Base-by-base conservation (phyloP, 1,140 invertebrate genomes). In the Pseudomyrmex pallidus region DNA sequence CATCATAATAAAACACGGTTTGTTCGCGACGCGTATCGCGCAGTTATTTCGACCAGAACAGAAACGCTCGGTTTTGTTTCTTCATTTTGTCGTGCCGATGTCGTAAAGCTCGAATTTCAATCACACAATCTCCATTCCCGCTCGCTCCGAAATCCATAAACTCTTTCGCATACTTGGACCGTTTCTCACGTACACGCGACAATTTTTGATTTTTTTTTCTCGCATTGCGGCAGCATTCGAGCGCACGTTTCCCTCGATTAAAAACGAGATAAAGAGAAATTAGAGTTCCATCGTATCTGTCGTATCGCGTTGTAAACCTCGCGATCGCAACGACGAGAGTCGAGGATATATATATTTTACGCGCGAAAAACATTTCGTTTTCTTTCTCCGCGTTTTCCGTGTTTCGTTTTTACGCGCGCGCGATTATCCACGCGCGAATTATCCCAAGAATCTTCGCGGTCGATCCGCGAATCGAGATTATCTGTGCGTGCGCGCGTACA, bases 51-150 rank as follows among this genome's bases (percentile, higher is more conserved):
- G 56, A 25, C 44, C 35, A 4, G 44, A 17, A 25, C 22, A 57
- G 52, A 59, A 80, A 70, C 12, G 54, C 15, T 22, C 54, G 50
- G 46, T 76, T 35, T 35, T 57, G 56, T 57, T 64, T 63, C 61
- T 63, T 63, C 54, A 59, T 57, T 22, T 13, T 70, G 64, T 44
- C 56, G 17, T 20, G 74, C 57, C 59, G 78, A 73, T n/a, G n/a
- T 54, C 66, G 57, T 84, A 88, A 87, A 76, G 72, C 64, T 70
- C 73, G 48, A 70, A 85, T 88, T 88, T 82, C 87, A 62, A 76
- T 85, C 82, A 74, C 82, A 74, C 22, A 61, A 72, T 66, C 68
- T 87, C 82, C 68, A 88, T 82, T 82, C 35, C 15, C 25, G 50
- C 22, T 50, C 57, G 54, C 9, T 57, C 17, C 25, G 59, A 20